Evolutionary conservation across 1,140 invertebrate genomes (phyloP).

Genomic region (Radopholus similis): DNA sequence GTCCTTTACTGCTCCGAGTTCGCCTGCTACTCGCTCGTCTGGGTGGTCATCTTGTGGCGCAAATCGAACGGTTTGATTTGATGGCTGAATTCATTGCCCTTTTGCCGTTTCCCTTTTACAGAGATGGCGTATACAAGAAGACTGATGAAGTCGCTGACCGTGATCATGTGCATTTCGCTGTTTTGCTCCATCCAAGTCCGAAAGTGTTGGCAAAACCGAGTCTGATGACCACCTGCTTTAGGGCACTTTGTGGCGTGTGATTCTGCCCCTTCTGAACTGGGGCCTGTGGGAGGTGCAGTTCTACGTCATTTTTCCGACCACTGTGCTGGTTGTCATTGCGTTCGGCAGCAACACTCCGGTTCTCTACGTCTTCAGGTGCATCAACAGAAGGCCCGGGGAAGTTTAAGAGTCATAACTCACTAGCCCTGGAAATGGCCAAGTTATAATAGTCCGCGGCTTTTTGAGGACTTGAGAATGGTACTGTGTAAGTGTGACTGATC

Average conservation of each 20-base stretch:
- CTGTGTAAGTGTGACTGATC: no score
- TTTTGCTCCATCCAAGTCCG: constrained; percentile 11
- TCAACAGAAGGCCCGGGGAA: no score
- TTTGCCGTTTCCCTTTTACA: background rate
- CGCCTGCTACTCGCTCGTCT: background rate
- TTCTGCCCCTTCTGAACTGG: background rate
- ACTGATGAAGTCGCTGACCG: background rate
- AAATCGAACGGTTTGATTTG: constrained; percentile 4
- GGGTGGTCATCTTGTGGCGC: constrained; percentile 1
- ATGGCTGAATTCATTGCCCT: background rate
- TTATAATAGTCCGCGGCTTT: no score
- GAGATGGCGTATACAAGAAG: no score
- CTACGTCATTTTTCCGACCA: background rate
- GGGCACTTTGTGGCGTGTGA: background rate
- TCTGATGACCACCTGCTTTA: background rate
- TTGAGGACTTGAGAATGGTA: no score
- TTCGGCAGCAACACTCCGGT: constrained; percentile 6
- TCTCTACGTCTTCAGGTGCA: constrained; percentile 8
- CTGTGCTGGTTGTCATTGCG: background rate
- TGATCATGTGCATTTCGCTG: background rate
- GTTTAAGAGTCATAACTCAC: no score
- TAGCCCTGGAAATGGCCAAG: no score
- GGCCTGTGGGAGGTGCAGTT: background rate
- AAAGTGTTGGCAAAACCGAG: background rate
- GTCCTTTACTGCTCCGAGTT: constrained; percentile 3